Base-by-base conservation (phyloP, 2,797 vertebrate species). In the Anas flavirostris region DNA sequence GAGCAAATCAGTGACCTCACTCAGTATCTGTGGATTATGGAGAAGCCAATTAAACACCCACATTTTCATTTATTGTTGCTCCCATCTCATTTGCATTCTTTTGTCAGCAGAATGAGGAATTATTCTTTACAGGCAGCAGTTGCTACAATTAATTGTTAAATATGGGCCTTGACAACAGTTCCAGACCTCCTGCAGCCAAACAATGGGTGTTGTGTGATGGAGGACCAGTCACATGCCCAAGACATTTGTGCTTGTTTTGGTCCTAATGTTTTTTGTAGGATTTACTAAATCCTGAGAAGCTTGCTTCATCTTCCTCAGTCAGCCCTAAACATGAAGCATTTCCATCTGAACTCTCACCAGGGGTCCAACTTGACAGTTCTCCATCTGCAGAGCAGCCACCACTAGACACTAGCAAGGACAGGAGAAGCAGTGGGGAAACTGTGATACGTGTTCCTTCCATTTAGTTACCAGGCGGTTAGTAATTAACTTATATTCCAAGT, bases 91-190 rank as follows among this genome's bases (percentile, higher is more conserved):
- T 68, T 94, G 46, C 67, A 35, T 59, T 70, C 78, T 90, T 89
- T 81, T 67, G 69, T 90, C 78, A 91, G 75, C 50, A 83, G 62
- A 87, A 78, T 53, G 46, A 90, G 60, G 31, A 78, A 48, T 86
- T 16, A 7, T 85, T 92, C 60, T 90, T 77, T 64, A 44, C 43
- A 86, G 78, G 59, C 82, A 67, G 46, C 46, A 74, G 2, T 90
- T 82, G 66, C 63, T 87, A 59, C 59, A 37, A 50, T 84, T 91
- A 77, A 95, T 90, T 86, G 76, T 91, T 94, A 81, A 86, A 72
- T 60, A 25, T 21, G n/a, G 26, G 11, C 60, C 75, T 67, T 87
- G 55, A 78, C 48, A 80, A 56, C 41, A 75, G 60, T 72, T 83
- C n/a, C 39, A 90, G 13, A 26, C 41, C 35, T 82, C 50, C 53